These are phyloP conservation scores for Sylvilagus bachmani DNA, from an alignment of 2,113 vertebrate genomes.

Conservation along the genomic window DNA sequence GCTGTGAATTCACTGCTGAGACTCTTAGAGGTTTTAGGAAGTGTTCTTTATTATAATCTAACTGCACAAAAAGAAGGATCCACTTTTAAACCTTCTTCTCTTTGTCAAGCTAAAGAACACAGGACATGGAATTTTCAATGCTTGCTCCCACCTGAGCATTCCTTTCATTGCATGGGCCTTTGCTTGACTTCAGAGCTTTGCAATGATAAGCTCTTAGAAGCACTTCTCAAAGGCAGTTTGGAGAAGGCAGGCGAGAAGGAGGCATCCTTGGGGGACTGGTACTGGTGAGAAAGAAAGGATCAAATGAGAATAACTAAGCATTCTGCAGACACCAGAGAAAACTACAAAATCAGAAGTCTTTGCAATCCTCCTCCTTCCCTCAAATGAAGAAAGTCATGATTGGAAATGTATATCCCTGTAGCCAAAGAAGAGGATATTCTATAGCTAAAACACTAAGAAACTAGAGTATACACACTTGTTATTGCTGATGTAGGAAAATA, in stretches of 20 bases:
- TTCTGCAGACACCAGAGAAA: not conserved
- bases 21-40: not conserved
- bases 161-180: not conserved
- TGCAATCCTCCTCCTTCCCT: not conserved
- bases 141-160: not conserved
- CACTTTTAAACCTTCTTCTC: not conserved
- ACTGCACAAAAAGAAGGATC: not conserved
- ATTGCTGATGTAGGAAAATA: not conserved
- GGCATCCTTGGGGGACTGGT: not conserved
- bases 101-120: not conserved
- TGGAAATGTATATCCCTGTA: not conserved
- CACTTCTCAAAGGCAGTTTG: not conserved
- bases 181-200: not conserved
- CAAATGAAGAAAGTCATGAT: conserved; percentile 26
- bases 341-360: not conserved
- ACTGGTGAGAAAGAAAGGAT: not conserved
- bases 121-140: not conserved
- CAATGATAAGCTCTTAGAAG: not conserved
- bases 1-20: conserved; percentile 7
- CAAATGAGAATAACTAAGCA: not conserved
- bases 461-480: not conserved
- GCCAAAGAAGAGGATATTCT: not conserved
- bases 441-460: not conserved
- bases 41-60: not conserved
- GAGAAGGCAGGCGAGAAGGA: not conserved